phyloP scores from a whole-genome alignment of 2,888 invertebrate genomes.

The Teinopalpus imperialis region DNA sequence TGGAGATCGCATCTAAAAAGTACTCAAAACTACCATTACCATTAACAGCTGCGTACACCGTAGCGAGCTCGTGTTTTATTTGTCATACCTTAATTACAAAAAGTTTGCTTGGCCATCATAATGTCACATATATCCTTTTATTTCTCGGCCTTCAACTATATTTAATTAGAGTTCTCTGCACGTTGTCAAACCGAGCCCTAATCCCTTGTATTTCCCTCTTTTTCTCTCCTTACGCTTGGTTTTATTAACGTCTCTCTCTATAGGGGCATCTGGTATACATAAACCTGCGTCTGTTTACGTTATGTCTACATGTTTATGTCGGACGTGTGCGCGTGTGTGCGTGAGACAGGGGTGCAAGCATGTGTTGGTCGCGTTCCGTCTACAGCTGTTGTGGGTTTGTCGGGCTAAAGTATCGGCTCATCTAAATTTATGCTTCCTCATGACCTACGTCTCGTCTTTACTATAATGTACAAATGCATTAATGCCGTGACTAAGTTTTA shows the following conservation, averaged over 20 bases:
- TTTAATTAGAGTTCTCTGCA: constrained; percentile 74
- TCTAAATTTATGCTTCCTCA: constrained; percentile 79
- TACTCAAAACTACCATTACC: constrained; percentile 30
- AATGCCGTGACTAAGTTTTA: constrained; percentile 44
- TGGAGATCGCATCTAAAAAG: constrained; percentile 45
- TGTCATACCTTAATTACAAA: constrained; percentile 34
- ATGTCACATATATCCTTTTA: constrained; percentile 53
- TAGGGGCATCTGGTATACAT: constrained; percentile 79
- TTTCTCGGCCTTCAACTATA: constrained; percentile 73
- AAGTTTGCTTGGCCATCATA: constrained; percentile 35
- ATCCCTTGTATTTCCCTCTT: constrained; percentile 56
- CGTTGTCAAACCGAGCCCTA: constrained; percentile 64
- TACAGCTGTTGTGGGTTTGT: constrained; percentile 79
- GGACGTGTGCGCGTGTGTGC: constrained; percentile 44
- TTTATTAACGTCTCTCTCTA: constrained; percentile 67
- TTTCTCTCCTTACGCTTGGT: constrained; percentile 50
- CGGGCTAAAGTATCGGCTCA: constrained; percentile 63
- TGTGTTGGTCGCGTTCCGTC: constrained; percentile 68
- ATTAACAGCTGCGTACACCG: constrained; percentile 42
- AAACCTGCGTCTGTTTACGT: constrained; percentile 77
- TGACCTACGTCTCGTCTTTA: constrained; percentile 64
- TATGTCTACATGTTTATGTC: constrained; percentile 48
- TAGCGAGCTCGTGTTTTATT: constrained; percentile 26
- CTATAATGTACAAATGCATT: constrained; percentile 42
- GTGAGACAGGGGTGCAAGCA: constrained; percentile 65